Evolutionary conservation across 1,140 invertebrate species (phyloP), one percentile per base, ranked within the genome.

Genomic region (Drosophila lacteicornis): DNA sequence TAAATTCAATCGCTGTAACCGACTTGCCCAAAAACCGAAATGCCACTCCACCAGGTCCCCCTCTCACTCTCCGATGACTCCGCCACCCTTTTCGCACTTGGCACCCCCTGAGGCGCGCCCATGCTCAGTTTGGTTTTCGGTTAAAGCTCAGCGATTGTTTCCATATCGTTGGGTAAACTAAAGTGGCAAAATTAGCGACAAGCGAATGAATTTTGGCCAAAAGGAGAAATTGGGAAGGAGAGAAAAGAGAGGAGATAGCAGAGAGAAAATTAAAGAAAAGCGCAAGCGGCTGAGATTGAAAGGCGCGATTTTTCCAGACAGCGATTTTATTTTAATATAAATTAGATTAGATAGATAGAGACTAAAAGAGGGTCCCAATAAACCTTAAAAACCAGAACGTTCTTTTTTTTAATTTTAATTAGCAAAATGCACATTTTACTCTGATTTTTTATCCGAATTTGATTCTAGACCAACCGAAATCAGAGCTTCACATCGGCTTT

Each of bases 1-100:
- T 88, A 88, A 88, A 90, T 88, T 88, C 85, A 88, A 88, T 88
- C 84, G 84, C 84, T 83, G 84, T 87, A 88, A 80, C 84, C 85
- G 82, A 80, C 83, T 87, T 79, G 68, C 49, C 80, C 80, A 80
- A 87, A 82, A 87, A 83, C 84, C 80, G 47, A 88, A 87, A 75
- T 78, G 71, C 58, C 43, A 46, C 65, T 38, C 46, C 65, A 49
- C 40, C 4, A 5, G 12, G 9, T 13, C 27, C 17, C n/a, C 27
- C 11, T 3, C 33, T 19, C 11, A 19, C 33, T 33, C 15, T 7
- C 46, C 22, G 2, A 0, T 30, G 9, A n/a, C 33, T 22, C 22
- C 33, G 12, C 42, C 42, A 62, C 53, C 53, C 30, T 30, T 43
- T 45, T 43, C 17, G 53, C 36, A 56, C 19, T 40, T 15, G 17